These are phyloP conservation scores for Enoplosus armatus DNA, from an alignment of 2,797 vertebrate genomes.

Conservation along the genomic window DNA sequence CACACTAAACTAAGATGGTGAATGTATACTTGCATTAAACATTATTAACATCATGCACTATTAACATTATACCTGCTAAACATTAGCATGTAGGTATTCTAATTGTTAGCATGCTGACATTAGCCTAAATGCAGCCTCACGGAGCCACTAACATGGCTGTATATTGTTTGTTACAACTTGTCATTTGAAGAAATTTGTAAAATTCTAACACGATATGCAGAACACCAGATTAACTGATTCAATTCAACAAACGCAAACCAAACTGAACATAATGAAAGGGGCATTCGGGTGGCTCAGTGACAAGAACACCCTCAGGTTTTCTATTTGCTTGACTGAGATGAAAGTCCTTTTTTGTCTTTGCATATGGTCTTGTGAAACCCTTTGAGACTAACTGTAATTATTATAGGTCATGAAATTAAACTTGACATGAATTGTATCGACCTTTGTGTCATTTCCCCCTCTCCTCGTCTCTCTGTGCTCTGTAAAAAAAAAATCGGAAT, in stretches of 20 bases:
- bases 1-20: too few species aligned
- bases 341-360: not conserved
- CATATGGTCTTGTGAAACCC: not conserved
- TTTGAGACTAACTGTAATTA: constrained; percentile 7
- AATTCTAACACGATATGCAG: not conserved
- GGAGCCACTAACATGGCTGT: not conserved
- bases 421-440: not conserved
- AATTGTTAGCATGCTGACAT: not conserved
- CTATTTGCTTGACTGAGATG: not conserved
- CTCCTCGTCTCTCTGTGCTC: not conserved
- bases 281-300: not conserved
- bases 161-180: not conserved
- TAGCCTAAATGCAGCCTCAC: not conserved
- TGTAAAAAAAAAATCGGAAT: not conserved
- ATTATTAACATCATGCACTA: too few species aligned
- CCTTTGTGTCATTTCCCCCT: not conserved
- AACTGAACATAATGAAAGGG: not conserved
- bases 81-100: too few species aligned
- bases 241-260: not conserved
- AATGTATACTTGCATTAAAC: too few species aligned
- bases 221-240: not conserved
- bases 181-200: not conserved
- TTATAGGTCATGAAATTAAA: constrained; percentile 4
- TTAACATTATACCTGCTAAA: too few species aligned
- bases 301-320: not conserved